Percentiles rank a stretch among this genome's conserved stretches.
Evolutionary conservation across 2,113 vertebrate species (phyloP).

Genomic region (human): GRCh38 chr16:88369501-88370000

Average conservation of each 20-base stretch:
- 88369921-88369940: rapidly evolving
- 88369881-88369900: not conserved
- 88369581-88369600: not conserved
- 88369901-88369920: not conserved
- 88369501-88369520: not conserved
- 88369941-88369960: not conserved
- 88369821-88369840: not conserved
- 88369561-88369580: not conserved
- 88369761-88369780: no score
- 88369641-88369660: rapidly evolving
- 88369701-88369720: not conserved
- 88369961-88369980: not conserved
- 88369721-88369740: rapidly evolving
- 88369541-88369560: not conserved
- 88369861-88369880: not conserved
- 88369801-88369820: not conserved
- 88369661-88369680: rapidly evolving
- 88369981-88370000: not conserved
- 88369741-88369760: no score
- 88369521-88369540: not conserved
- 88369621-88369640: not conserved
- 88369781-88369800: no score
- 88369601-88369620: not conserved
- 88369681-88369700: rapidly evolving
- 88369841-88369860: not conserved